Percentiles rank a stretch among this genome's conserved stretches.
Conservation (phyloP, 2,113 vertebrate species). For the Nematolebias whitei region DNA sequence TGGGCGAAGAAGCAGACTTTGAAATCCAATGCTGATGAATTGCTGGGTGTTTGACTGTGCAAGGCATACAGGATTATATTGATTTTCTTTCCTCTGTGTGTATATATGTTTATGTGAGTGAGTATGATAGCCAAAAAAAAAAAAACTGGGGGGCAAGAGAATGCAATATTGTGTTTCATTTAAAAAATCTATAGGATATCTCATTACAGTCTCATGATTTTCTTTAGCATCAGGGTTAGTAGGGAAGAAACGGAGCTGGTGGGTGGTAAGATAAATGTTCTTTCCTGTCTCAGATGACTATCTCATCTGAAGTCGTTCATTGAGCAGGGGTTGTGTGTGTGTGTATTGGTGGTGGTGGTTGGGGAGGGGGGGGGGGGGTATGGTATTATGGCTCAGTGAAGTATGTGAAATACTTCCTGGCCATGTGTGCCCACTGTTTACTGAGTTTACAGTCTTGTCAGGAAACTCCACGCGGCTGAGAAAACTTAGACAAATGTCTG, state of each 20-base stretch:
- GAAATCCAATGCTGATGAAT: slow-evolving; percentile 76
- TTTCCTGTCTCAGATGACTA: slow-evolving; percentile 62
- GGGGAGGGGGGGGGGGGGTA: slow-evolving; percentile 36
- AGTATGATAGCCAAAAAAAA: slow-evolving; percentile 46
- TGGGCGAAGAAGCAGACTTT: slow-evolving; percentile 53
- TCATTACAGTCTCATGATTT: slow-evolving; percentile 73
- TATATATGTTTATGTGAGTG: slow-evolving; percentile 49
- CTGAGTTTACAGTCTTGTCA: slow-evolving; percentile 24
- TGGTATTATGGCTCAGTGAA: slow-evolving; percentile 39
- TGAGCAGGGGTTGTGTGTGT: slow-evolving; percentile 6
- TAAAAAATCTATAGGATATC: slow-evolving; percentile 76
- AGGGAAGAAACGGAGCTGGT: slow-evolving; percentile 35
- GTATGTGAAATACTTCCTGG: slow-evolving; percentile 47
- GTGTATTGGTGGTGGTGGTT: too few species aligned
- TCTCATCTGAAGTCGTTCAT: slow-evolving; percentile 58
- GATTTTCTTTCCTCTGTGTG: slow-evolving; percentile 59
- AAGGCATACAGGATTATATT: slow-evolving; percentile 68
- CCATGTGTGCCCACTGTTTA: slow-evolving; percentile 6
- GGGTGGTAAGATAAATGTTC: slow-evolving; percentile 66
- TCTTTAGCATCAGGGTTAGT: slow-evolving; percentile 56
- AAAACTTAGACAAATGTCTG: slow-evolving; percentile 8
- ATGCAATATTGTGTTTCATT: slow-evolving; percentile 76
- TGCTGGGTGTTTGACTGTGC: slow-evolving; percentile 69
- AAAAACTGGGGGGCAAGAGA: slow-evolving; percentile 55
- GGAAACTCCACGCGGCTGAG: slow-evolving; percentile 15